These are phyloP conservation scores for Caenorhabditis becei DNA, from an alignment of 2,888 invertebrate species.

Conservation along the genomic window DNA sequence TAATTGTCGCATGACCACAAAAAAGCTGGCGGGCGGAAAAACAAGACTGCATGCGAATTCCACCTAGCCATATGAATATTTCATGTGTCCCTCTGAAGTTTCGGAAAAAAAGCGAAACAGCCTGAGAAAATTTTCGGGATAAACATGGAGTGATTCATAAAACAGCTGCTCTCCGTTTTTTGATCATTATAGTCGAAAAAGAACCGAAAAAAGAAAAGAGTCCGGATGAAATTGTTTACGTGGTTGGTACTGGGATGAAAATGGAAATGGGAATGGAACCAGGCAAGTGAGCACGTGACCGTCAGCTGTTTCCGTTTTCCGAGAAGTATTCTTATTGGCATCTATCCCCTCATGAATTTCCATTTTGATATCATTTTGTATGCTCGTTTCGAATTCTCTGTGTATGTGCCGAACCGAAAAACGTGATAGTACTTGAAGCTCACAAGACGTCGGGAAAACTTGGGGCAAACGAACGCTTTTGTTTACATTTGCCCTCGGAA, in stretches of 20 bases:
- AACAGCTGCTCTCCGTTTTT: conserved; percentile 13
- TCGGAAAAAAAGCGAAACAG: too few relatives aligned
- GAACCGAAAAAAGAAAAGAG: background rate
- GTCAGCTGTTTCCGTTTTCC: background rate
- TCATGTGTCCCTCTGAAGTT: background rate
- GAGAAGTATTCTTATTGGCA: conserved; percentile 8
- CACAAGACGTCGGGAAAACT: conserved; percentile 39
- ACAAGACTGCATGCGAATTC: background rate
- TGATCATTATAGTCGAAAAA: background rate
- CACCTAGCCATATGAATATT: background rate
- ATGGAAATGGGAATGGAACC: conserved; percentile 3
- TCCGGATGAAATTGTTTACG: conserved; percentile 8
- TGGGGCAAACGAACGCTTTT: conserved; percentile 26
- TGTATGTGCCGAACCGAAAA: conserved; percentile 45
- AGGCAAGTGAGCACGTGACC: background rate
- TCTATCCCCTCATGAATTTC: too few relatives aligned
- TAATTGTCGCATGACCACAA: conserved; percentile 3
- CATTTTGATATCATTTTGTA: too few relatives aligned
- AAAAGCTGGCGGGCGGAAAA: background rate
- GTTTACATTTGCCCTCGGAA: conserved; percentile 57
- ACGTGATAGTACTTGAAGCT: conserved; percentile 60
- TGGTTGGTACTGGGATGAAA: too few relatives aligned
- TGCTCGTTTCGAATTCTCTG: background rate
- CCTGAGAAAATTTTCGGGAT: background rate
- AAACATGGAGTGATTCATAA: background rate